These are phyloP conservation scores for Aphelenchoides besseyi DNA, from an alignment of 1,140 invertebrate species.

Conservation along the genomic window DNA sequence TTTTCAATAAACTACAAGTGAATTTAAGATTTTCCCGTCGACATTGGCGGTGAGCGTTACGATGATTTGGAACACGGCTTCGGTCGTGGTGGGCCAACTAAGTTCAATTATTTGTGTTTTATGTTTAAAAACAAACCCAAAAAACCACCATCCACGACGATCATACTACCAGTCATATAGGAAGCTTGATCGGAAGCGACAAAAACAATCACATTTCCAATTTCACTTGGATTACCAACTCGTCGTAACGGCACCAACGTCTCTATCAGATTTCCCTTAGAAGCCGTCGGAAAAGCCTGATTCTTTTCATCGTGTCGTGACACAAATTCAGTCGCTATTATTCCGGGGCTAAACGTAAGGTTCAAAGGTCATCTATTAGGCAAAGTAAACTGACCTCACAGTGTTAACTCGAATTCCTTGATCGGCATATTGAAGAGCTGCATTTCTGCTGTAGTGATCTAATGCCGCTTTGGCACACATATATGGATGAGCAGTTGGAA, in stretches of 20 bases:
- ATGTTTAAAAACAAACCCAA: too few species aligned
- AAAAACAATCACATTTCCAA: conserved; percentile 77
- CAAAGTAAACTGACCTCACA: conserved; percentile 33
- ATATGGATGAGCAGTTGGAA: conserved; percentile 50
- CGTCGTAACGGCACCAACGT: conserved; percentile 77
- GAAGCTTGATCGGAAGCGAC: conserved; percentile 75
- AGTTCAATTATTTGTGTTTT: too few species aligned
- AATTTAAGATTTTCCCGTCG: too few species aligned
- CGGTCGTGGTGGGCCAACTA: too few species aligned
- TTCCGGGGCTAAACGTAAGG: conserved; percentile 67
- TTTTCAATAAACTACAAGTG: too few species aligned
- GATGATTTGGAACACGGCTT: too few species aligned
- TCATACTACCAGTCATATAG: conserved; percentile 75
- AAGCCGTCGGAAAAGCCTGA: not conserved
- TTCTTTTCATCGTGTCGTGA: not conserved
- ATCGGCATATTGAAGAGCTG: conserved; percentile 73
- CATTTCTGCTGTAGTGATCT: conserved; percentile 81
- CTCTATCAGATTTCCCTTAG: too few species aligned
- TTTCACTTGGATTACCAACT: conserved; percentile 73
- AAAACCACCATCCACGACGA: conserved; percentile 77
- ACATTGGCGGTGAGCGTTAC: too few species aligned
- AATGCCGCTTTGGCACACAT: conserved; percentile 65
- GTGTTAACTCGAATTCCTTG: conserved; percentile 77
- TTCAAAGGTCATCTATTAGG: not conserved
- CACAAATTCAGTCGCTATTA: not conserved